Evolutionary conservation across 2,113 vertebrate species (phyloP).

Genomic region (Acanthisitta chloris): DNA sequence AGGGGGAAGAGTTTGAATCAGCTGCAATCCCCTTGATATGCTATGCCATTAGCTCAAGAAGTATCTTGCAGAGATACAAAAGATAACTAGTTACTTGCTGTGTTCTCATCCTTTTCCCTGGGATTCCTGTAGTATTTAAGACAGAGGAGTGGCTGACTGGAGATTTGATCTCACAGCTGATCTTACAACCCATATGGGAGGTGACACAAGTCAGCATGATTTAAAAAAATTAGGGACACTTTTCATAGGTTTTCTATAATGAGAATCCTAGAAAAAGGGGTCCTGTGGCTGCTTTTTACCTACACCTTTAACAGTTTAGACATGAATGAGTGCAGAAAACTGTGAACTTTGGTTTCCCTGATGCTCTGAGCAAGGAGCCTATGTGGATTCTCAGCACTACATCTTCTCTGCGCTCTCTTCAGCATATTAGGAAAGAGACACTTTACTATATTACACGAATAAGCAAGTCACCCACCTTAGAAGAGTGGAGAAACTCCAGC

Average conservation of each 20-base stretch:
- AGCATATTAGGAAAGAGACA: not conserved
- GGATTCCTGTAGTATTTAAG: not conserved
- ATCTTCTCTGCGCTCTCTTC: not conserved
- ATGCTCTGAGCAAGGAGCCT: not conserved
- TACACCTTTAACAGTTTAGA: not conserved
- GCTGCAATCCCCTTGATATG: not conserved
- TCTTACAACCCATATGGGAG: not conserved
- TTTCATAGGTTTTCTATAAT: not conserved
- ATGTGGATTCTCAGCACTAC: not conserved
- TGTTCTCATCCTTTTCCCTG: not conserved
- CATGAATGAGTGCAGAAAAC: not conserved
- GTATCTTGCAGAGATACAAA: not conserved
- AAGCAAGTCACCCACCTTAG: not conserved
- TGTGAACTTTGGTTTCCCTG: too few species aligned
- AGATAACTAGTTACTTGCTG: not conserved
- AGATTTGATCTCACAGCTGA: not conserved
- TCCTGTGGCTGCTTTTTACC: not conserved
- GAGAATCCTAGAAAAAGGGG: not conserved
- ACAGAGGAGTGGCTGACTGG: not conserved
- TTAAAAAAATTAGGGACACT: not conserved
- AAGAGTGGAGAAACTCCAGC: not conserved
- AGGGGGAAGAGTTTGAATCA: not conserved
- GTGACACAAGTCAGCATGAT: not conserved
- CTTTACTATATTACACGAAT: fast-evolving
- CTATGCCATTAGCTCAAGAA: not conserved